Evolutionary conservation across 2,797 vertebrate genomes (phyloP), one percentile per base, ranked within the genome.

Genomic region (Muscicapa striata): DNA sequence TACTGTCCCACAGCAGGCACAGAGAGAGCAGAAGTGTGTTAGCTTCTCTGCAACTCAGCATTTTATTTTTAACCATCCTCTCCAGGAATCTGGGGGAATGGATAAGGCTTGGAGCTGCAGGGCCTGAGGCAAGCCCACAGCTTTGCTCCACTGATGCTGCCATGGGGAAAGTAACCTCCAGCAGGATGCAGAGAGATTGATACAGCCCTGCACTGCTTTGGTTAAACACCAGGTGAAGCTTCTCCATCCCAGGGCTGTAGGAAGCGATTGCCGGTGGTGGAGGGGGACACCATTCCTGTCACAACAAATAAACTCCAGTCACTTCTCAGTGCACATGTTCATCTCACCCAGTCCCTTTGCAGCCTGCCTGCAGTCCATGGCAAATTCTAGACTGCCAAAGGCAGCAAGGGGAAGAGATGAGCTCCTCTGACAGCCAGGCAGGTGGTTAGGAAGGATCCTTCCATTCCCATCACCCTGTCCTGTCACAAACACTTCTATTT

Each of bases 401-500:
- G 64, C 30, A 15, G 75, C 72, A 46, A 70, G 43, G 55, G 77
- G 79, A 85, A 73, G 34, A 87, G 32, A 82, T 75, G 48, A 93
- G 69, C 67, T 89, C 59, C 49, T 80, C 79, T 93, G 94, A 91
- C 90, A 95, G 69, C n/a, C 9, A 57, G 64, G 70, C 70, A 94
- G 83, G 89, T 83, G 87, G 69, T 61, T 83, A 82, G 74, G 69
- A 81, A 90, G 52, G 48, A 67, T 88, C 66, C 27, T 75, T 86
- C 62, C 66, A 73, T 73, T 93, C 69, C 55, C 38, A 52, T 80
- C 73, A 75, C 54, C 62, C 58, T 6, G 16, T 76, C 91, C 93
- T 92, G 76, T 94, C 94, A 95, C 67, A 91, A 93, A 74, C 73
- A 43, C 46, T 95, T 94, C 58, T 89, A 87, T 93, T 88, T 82